Base-by-base conservation (phyloP, 2,797 vertebrate species). In the Cynodonichthys magdalenae region DNA sequence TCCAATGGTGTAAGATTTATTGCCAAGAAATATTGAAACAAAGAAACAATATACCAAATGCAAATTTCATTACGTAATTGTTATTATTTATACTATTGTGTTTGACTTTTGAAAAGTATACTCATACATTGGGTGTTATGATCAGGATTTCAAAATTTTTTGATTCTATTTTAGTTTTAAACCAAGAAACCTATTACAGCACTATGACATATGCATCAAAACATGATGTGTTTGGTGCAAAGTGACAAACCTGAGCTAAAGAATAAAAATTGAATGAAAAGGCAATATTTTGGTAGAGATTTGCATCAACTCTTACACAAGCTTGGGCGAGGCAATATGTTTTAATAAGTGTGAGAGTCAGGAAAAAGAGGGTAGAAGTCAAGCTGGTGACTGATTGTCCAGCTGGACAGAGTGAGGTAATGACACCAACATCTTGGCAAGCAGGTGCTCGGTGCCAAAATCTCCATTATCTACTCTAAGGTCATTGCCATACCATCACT, bases 401-500 rank as follows among this genome's bases (percentile, higher is more conserved):
- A 46, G 66, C 77, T 59, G 74, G 68, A 79, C 81, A 47, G 63
- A 52, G 58, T 53, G 61, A 59, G 54, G 59, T 73, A 75, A 81
- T 80, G 74, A 75, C 57, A 60, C 48, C 53, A 72, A 83, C 77
- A 65, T 85, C 63, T 71, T 70, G 84, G 69, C 68, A 65, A 85
- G 74, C 87, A 85, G 79, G 67, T 82, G 77, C 69, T 79, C 56
- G 36, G 55, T 81, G 80, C 77, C 73, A 75, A 70, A 80, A 71
- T 72, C 78, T 84, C 68, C 69, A 82, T 90, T 85, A 85, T 80
- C 74, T 78, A 57, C 55, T 72, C 67, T 53, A 19, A 79, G 83
- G 85, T 87, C 84, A 83, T 75, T 75, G 81, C 58, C 59, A 41
- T 45, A 11, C 51, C 67, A 74, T 90, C 81, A 87, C 61, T 87